Base-by-base conservation (phyloP, 2,113 vertebrate genomes). In the Paracanthobrama guichenoti region DNA sequence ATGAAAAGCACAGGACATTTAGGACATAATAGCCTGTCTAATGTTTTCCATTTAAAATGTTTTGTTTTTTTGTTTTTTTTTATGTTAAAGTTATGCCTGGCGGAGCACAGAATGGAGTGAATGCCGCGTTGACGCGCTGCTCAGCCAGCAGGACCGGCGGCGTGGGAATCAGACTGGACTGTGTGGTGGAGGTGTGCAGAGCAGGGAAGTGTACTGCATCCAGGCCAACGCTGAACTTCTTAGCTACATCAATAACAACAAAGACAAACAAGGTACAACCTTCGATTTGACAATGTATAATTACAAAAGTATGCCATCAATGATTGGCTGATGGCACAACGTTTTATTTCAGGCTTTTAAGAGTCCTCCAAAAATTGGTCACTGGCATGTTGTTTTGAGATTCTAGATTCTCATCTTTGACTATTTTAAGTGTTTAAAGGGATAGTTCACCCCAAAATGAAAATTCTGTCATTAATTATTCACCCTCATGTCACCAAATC, bases 71-170 rank as follows among this genome's bases (percentile, higher is more conserved):
- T 39, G 4, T 39, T 39, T 6, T 39, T 39, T 39, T 39, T 39
- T 39, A 39, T 39, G 39, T 39, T 39, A 39, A 39, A 98, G 97
- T 79, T 98, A 96, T 13, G 93, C 93, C 12, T 99, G 98, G 98
- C 94, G 95, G 87, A 95, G 95, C 73, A 96, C 97, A 0, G 97
- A 99, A 88, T 99, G 98, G 97, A 96, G 94, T 0, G 97, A 99
- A 81, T 99, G 98, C 74, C 94, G 96, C 0, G 95, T 98, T 0
- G 97, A 99, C 88, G 88, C 94, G 42, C 90, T 99, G 89, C 96
- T 99, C 1, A 97, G 95, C 87, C 97, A 99, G 31, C 98, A 99
- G 90, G 97, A 99, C 90, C 96, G 96, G 87, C 93, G 98, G 31
- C 91, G 98, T 7, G 94, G 94, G 69, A 99, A 99, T 88, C 95